Evolutionary conservation across 2,888 invertebrate species (phyloP).

Genomic region (Rhodophaea formosa): DNA sequence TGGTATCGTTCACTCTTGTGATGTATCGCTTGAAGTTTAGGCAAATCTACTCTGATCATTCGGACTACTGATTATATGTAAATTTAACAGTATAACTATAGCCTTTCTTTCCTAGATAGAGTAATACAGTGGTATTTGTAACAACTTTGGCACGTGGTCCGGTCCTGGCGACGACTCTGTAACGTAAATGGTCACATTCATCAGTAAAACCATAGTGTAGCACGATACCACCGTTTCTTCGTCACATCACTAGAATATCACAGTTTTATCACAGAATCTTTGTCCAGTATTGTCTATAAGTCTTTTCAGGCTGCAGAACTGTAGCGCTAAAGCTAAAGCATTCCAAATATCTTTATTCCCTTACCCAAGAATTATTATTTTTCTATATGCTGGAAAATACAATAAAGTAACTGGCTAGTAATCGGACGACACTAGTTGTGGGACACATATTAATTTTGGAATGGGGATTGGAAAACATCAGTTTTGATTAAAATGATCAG

Average conservation of each 20-base stretch:
- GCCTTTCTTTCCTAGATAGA: not conserved
- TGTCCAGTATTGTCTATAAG: slow-evolving; percentile 17
- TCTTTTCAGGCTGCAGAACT: slow-evolving; percentile 13
- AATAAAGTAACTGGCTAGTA: not conserved
- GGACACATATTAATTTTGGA: not conserved
- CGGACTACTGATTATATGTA: too few species aligned
- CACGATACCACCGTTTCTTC: slow-evolving; percentile 30
- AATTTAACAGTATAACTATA: not conserved
- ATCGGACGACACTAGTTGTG: not conserved
- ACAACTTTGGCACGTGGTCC: slow-evolving; percentile 62
- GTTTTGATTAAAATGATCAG: too few species aligned
- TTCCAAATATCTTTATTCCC: not conserved
- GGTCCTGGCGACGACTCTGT: slow-evolving; percentile 60
- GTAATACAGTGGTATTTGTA: slow-evolving; percentile 34
- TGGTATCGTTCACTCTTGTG: too few species aligned
- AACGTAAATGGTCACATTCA: slow-evolving; percentile 72
- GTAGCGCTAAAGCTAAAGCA: slow-evolving; percentile 9
- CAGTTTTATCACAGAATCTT: slow-evolving; percentile 27
- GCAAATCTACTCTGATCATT: too few species aligned
- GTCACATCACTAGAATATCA: slow-evolving; percentile 32
- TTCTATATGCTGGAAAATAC: slow-evolving; percentile 1
- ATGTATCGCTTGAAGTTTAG: too few species aligned
- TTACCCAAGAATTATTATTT: not conserved
- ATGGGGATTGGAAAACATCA: too few species aligned
- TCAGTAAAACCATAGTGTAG: slow-evolving; percentile 48